Evolutionary conservation across 1,140 invertebrate genomes (phyloP).

Genomic region (Drosophila truncata): DNA sequence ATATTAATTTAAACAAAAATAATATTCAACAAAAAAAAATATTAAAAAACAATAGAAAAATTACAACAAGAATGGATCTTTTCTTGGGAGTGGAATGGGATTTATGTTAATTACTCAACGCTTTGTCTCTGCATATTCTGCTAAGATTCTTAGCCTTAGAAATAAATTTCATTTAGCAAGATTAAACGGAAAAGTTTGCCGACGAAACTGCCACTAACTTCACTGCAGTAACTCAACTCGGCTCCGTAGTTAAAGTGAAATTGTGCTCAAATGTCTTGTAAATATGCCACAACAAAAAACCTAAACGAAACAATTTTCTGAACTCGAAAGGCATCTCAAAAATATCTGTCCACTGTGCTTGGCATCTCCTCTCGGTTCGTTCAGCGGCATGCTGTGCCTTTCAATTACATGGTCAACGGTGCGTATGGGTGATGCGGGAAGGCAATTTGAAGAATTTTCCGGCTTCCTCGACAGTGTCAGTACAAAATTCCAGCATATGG

Average conservation of each 20-base stretch:
- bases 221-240: constrained; percentile 28
- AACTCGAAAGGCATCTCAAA: constrained; percentile 20
- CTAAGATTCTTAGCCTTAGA: neutral
- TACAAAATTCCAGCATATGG: constrained; percentile 53
- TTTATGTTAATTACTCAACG: constrained; percentile 15
- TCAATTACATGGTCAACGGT: constrained; percentile 44
- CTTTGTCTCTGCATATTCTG: neutral
- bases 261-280: constrained; percentile 8
- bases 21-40: constrained; percentile 52
- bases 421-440: constrained; percentile 39
- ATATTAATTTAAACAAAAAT: constrained; percentile 62
- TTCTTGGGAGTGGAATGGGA: neutral
- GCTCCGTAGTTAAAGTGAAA: constrained; percentile 9
- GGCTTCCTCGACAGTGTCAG: constrained; percentile 32
- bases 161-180: constrained; percentile 26
- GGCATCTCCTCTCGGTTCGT: constrained; percentile 12
- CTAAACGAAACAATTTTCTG: constrained; percentile 19
- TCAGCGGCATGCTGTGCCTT: constrained; percentile 34
- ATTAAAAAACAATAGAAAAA: constrained; percentile 58
- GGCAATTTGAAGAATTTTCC: constrained; percentile 31
- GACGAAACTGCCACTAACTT: constrained; percentile 7
- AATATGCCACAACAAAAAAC: constrained; percentile 25
- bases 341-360: constrained; percentile 29
- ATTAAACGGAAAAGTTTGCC: constrained; percentile 27
- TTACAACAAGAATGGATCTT: constrained; percentile 29